Conservation (phyloP, 2,888 invertebrate species). For the Eristalinus sepulchralis region DNA sequence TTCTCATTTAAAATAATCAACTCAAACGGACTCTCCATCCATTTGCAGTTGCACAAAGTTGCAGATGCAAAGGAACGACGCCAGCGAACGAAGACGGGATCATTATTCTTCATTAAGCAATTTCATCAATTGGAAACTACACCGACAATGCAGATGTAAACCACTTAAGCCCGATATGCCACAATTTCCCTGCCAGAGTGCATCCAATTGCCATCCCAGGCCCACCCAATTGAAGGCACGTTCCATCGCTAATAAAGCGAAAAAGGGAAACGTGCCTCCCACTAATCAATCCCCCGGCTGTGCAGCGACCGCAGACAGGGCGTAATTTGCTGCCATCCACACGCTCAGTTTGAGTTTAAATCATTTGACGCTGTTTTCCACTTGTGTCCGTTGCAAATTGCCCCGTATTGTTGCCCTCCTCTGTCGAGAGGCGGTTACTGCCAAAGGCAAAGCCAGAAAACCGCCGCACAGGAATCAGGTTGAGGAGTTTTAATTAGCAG, state of each 20-base stretch:
- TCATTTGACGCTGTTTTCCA: background rate
- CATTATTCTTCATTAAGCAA: conserved; percentile 12
- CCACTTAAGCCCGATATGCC: background rate
- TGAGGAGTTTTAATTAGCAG: background rate
- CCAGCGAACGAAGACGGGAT: background rate
- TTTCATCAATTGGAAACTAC: background rate
- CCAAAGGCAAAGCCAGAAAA: background rate
- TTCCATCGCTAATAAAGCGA: background rate
- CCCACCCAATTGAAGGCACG: conserved; percentile 14
- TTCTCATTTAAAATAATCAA: background rate
- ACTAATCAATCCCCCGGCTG: background rate
- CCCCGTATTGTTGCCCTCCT: background rate
- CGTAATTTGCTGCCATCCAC: background rate
- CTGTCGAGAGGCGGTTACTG: background rate
- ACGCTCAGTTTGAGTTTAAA: background rate
- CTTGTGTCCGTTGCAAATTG: background rate
- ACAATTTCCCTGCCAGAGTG: background rate
- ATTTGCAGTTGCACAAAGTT: background rate
- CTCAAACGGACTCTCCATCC: background rate
- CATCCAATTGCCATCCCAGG: background rate
- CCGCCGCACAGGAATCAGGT: background rate
- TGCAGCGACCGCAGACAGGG: background rate
- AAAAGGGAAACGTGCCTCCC: background rate
- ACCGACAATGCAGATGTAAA: background rate
- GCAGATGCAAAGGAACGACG: background rate